A percentile compares a stretch with the other conserved stretches of the same genome.
Conservation (phyloP, 2,797 vertebrate species). For the Antrozous pallidus region DNA sequence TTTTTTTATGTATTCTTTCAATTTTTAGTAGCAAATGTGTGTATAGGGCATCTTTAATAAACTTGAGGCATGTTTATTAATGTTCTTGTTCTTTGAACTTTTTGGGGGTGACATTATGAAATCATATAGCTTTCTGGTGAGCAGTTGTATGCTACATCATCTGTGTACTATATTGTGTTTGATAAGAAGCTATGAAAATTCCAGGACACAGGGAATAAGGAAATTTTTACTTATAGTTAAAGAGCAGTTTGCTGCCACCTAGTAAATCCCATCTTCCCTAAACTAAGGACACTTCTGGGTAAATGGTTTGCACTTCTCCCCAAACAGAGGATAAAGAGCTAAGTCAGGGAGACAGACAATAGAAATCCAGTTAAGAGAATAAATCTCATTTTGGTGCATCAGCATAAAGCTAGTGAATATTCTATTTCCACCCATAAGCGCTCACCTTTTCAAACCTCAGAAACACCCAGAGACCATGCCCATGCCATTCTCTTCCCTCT, state of each 20-base stretch:
- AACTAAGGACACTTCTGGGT: not conserved
- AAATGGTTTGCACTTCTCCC: not conserved
- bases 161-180: not conserved
- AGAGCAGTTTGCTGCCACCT: not conserved
- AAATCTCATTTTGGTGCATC: not conserved
- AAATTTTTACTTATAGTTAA: not conserved
- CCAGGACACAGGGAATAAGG: not conserved
- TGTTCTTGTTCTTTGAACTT: not conserved
- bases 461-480: no score
- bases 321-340: no score
- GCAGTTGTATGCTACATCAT: not conserved
- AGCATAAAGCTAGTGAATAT: not conserved
- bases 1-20: not conserved
- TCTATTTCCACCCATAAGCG: not conserved
- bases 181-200: not conserved
- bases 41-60: not conserved
- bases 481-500: no score
- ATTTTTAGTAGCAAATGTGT: not conserved
- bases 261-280: not conserved
- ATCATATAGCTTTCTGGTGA: not conserved
- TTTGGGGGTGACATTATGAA: not conserved
- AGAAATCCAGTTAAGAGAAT: not conserved
- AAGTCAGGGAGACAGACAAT: no score
- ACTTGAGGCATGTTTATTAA: not conserved
- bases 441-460: not conserved